phyloP scores from a whole-genome alignment of 2,888 invertebrate genomes.

The Torymus auratus region DNA sequence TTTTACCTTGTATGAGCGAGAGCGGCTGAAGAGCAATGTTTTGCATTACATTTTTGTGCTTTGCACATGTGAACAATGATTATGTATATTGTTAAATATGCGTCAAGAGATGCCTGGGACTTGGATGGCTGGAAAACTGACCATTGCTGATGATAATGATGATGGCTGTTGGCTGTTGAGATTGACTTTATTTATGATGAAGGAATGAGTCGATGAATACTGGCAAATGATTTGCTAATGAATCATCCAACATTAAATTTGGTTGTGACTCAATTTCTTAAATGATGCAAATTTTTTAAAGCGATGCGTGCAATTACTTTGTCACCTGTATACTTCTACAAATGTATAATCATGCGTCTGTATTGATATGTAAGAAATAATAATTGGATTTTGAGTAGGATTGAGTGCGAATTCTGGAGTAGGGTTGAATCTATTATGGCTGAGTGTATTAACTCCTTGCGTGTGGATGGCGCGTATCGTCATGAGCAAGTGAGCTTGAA shows the following conservation, averaged over 20 bases:
- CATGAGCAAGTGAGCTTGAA: constrained; percentile 61
- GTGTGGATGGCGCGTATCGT: constrained; percentile 60
- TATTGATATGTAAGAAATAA: constrained; percentile 9
- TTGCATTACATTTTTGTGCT: too few relatives aligned
- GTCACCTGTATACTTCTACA: constrained; percentile 11
- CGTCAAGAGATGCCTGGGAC: constrained; percentile 20
- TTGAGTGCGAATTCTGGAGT: constrained; percentile 44
- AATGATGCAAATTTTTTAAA: constrained; percentile 5
- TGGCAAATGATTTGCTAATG: constrained; percentile 23
- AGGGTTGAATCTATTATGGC: constrained; percentile 55
- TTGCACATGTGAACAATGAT: background rate
- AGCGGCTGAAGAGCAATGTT: too few relatives aligned
- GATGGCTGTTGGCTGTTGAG: constrained; percentile 15
- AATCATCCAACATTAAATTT: constrained; percentile 35
- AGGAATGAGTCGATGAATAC: constrained; percentile 13
- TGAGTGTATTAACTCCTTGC: constrained; percentile 60
- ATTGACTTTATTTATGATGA: constrained; percentile 26
- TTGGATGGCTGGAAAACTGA: constrained; percentile 45
- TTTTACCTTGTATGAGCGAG: background rate
- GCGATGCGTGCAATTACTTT: background rate
- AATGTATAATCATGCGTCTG: constrained; percentile 28
- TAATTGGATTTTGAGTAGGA: constrained; percentile 27
- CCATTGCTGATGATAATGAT: constrained; percentile 30
- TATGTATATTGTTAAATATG: background rate
- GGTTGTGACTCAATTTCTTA: constrained; percentile 15